phyloP scores from a whole-genome alignment of 1,140 invertebrate genomes.

The Leptinotarsa defecta region DNA sequence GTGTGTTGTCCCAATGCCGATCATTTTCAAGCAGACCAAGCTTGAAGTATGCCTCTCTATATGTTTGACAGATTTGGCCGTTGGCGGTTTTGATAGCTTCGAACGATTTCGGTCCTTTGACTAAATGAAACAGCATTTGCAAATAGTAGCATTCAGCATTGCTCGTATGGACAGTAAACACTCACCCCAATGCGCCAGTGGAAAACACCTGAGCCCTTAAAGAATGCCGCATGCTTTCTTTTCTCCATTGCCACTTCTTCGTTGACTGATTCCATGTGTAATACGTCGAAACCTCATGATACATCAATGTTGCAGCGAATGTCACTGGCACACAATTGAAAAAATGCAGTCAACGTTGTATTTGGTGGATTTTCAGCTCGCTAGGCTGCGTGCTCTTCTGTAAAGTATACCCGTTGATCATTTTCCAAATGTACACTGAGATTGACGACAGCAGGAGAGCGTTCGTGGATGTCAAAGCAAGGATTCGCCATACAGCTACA shows the following conservation, averaged over 20 bases:
- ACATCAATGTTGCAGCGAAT: slow-evolving; percentile 56
- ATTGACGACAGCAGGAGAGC: slow-evolving; percentile 54
- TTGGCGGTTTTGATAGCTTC: slow-evolving; percentile 56
- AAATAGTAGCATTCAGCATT: slow-evolving; percentile 58
- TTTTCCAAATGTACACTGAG: slow-evolving; percentile 57
- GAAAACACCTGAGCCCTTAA: too few relatives aligned
- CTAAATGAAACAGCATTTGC: slow-evolving; percentile 47
- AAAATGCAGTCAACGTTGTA: slow-evolving; percentile 53
- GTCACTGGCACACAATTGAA: slow-evolving; percentile 54
- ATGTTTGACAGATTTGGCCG: slow-evolving; percentile 47
- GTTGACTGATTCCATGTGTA: slow-evolving; percentile 55
- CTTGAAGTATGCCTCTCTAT: too few relatives aligned
- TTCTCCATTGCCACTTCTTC: slow-evolving; percentile 51
- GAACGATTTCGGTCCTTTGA: slow-evolving; percentile 56
- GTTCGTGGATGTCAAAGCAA: slow-evolving; percentile 55
- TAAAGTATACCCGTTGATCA: slow-evolving; percentile 47
- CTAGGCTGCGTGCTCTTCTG: slow-evolving; percentile 36
- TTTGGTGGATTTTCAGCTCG: slow-evolving; percentile 19
- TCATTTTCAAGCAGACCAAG: slow-evolving; percentile 50
- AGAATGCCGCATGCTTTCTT: slow-evolving; percentile 32
- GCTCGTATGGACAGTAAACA: slow-evolving; percentile 54
- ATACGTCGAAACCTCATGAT: slow-evolving; percentile 55
- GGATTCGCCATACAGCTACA: slow-evolving; percentile 56
- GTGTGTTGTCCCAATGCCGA: slow-evolving; percentile 46
- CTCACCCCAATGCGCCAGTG: slow-evolving; percentile 50